phyloP scores from a whole-genome alignment of 2,888 invertebrate species.

The Pasiphila rectangulata region DNA sequence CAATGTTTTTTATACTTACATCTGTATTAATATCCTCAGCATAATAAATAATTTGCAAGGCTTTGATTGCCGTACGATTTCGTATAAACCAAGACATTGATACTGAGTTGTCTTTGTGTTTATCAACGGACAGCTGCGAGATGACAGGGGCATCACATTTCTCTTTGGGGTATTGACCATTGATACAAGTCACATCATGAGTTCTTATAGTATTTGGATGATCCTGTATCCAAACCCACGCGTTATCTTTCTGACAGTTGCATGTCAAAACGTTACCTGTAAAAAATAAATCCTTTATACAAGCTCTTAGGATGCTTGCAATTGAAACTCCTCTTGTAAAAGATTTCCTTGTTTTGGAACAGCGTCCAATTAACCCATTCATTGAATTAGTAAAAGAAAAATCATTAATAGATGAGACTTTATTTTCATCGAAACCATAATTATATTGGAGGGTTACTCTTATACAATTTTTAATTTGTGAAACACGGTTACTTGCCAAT shows the following conservation, averaged over 20 bases:
- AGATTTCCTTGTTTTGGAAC: neutral
- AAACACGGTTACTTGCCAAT: too few species aligned
- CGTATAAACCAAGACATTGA: conserved; percentile 94
- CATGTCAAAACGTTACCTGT: conserved; percentile 93
- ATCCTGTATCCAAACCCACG: conserved; percentile 96
- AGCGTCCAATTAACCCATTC: neutral
- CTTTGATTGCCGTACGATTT: conserved; percentile 91
- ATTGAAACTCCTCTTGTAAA: too few species aligned
- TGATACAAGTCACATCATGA: conserved; percentile 57
- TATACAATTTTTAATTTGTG: too few species aligned
- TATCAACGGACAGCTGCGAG: conserved; percentile 90
- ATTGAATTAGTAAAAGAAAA: neutral
- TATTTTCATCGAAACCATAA: neutral
- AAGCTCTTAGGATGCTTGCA: too few species aligned
- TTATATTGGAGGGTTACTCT: too few species aligned
- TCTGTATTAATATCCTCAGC: conserved; percentile 61
- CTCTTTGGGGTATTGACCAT: conserved; percentile 69
- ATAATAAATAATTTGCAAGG: conserved; percentile 91
- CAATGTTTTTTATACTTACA: conserved; percentile 40
- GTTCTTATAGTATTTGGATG: conserved; percentile 83
- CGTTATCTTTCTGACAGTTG: conserved; percentile 93
- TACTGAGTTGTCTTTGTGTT: conserved; percentile 91
- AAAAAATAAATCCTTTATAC: too few species aligned
- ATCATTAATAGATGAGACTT: neutral
- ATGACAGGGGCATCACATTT: conserved; percentile 86